A percentile compares a stretch with the other conserved stretches of the same genome.
Evolutionary conservation across 2,888 invertebrate genomes (phyloP).

Genomic region (Catocala sponsa): DNA sequence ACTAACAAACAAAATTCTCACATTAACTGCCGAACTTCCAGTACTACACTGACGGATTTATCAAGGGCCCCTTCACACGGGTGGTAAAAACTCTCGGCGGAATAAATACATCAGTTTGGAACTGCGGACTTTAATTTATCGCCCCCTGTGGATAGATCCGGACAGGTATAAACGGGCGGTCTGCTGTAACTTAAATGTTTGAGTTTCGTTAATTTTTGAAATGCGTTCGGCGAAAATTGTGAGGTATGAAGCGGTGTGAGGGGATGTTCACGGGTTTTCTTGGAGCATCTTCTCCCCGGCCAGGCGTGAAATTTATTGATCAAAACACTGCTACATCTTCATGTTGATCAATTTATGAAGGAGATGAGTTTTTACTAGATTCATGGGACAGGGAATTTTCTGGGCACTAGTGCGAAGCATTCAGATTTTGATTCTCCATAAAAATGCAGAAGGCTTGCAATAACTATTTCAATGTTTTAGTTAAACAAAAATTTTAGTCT

Average conservation of each 20-base stretch:
- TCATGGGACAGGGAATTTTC: no score
- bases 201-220: conserved; percentile 48
- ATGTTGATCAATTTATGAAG: no score
- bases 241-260: conserved; percentile 1
- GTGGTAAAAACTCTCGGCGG: conserved; percentile 61
- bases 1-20: conserved; percentile 36
- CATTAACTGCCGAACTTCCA: conserved; percentile 45
- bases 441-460: no score
- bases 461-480: no score
- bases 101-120: conserved; percentile 58
- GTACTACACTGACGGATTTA: conserved; percentile 57
- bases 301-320: no score
- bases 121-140: conserved; percentile 60
- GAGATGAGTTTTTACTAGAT: no score
- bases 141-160: conserved; percentile 53
- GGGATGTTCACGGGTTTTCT: no score
- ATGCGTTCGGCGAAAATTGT: conserved; percentile 19
- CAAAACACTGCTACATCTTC: no score
- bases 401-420: no score
- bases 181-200: conserved; percentile 43
- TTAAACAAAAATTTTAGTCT: no score
- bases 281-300: no score
- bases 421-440: no score
- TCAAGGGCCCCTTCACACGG: conserved; percentile 62
- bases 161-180: conserved; percentile 53